Conservation (phyloP, 2,797 vertebrate species). For the Siniperca undulata region DNA sequence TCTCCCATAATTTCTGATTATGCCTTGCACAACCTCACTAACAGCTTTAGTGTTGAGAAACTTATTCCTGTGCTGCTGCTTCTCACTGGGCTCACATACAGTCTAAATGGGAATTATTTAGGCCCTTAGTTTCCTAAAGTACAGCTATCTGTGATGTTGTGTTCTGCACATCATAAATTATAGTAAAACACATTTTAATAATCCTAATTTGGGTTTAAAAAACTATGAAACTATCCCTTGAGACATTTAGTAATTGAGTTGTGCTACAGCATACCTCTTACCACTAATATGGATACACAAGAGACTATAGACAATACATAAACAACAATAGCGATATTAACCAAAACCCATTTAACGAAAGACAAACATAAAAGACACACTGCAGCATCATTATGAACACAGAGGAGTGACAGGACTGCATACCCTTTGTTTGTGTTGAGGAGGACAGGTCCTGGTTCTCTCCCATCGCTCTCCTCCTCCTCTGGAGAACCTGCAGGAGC, state of each 20-base stretch:
- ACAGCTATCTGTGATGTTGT: not conserved
- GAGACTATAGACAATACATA: not conserved
- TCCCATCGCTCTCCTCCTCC: constrained; percentile 83
- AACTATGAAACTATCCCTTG: too few relatives aligned
- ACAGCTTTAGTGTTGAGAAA: not conserved
- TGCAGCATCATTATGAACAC: not conserved
- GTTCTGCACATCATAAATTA: too few relatives aligned
- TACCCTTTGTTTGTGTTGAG: constrained; percentile 59
- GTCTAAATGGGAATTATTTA: too few relatives aligned
- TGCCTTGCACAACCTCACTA: too few relatives aligned
- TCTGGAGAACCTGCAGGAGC: constrained; percentile 85
- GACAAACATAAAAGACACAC: not conserved
- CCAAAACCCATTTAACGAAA: not conserved
- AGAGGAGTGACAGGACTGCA: not conserved
- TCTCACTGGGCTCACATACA: too few relatives aligned
- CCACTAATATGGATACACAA: not conserved
- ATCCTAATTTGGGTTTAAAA: not conserved
- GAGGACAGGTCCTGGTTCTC: constrained; percentile 25
- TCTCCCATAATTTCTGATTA: not conserved
- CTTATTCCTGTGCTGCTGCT: too few relatives aligned
- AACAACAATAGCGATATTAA: not conserved
- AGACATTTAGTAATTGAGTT: too few relatives aligned
- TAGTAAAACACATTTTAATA: too few relatives aligned
- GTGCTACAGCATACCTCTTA: too few relatives aligned
- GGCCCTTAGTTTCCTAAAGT: not conserved